A percentile compares a stretch with the other conserved stretches of the same genome.
Conservation (phyloP, 2,888 invertebrate genomes). For the Sminthurides aquaticus region DNA sequence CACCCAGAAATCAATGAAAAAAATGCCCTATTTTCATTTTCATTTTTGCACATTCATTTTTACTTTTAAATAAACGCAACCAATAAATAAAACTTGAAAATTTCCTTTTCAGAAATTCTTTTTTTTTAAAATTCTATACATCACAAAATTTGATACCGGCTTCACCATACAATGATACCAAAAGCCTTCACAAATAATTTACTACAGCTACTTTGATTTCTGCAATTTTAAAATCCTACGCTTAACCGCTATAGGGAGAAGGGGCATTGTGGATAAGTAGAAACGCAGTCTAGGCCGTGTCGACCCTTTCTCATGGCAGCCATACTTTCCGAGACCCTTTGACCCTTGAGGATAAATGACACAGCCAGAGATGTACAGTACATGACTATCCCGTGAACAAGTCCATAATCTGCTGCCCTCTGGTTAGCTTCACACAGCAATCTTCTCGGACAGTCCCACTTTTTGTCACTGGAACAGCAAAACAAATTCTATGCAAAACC, state of each 20-base stretch:
- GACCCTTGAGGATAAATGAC: constrained; percentile 32
- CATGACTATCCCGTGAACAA: constrained; percentile 30
- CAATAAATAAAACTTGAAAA: too few species aligned
- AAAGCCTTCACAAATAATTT: not conserved
- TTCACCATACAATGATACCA: not conserved
- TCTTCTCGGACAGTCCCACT: constrained; percentile 37
- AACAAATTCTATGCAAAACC: too few species aligned
- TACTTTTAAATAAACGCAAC: too few species aligned
- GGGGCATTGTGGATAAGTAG: constrained; percentile 35
- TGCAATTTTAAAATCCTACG: not conserved
- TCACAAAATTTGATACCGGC: not conserved
- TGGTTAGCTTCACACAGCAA: constrained; percentile 40
- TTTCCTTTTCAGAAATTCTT: not conserved
- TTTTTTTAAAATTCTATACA: not conserved
- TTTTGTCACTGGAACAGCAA: constrained; percentile 34
- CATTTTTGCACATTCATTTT: not conserved
- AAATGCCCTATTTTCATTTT: not conserved
- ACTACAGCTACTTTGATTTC: not conserved
- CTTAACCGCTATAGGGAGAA: constrained; percentile 26
- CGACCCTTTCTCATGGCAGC: constrained; percentile 40
- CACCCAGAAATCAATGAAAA: too few species aligned
- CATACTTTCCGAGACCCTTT: constrained; percentile 38
- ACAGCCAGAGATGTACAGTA: constrained; percentile 34
- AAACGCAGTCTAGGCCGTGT: constrained; percentile 33
- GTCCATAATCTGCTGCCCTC: constrained; percentile 33